These are phyloP conservation scores for Laticauda colubrina DNA, from an alignment of 2,113 vertebrate genomes.

Conservation along the genomic window DNA sequence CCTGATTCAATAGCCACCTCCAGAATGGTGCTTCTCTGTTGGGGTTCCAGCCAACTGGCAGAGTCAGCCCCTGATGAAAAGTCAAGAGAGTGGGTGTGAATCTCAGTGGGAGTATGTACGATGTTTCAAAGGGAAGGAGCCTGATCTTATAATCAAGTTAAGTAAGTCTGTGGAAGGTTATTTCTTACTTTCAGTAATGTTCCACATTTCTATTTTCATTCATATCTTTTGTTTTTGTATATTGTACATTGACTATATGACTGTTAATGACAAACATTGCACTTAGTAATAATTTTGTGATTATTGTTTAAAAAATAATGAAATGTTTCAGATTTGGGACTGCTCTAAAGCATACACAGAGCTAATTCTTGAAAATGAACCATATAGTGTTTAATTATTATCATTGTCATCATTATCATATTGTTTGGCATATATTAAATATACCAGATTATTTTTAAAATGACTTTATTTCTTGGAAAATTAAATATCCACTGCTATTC, in stretches of 20 bases:
- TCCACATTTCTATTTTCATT: neutral
- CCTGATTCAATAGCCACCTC: neutral
- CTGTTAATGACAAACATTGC: constrained; percentile 5
- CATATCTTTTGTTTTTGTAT: neutral
- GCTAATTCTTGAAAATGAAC: constrained; percentile 34
- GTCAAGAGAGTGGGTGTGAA: neutral
- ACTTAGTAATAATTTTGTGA: constrained; percentile 31
- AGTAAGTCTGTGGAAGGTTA: neutral
- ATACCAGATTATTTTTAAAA: constrained; percentile 25
- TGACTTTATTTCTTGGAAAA: neutral
- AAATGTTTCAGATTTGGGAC: constrained; percentile 36
- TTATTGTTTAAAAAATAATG: constrained; percentile 10
- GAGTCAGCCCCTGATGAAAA: neutral
- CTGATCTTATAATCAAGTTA: neutral
- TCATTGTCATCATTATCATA: neutral
- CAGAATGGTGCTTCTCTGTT: neutral
- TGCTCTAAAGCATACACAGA: neutral
- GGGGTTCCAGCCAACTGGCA: neutral
- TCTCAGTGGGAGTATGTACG: rapidly evolving
- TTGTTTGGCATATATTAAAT: constrained; percentile 14
- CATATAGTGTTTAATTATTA: constrained; percentile 13
- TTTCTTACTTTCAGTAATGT: neutral
- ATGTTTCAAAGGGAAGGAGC: neutral
- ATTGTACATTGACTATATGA: neutral
- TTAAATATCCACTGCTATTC: neutral